Evolutionary conservation across 2,797 vertebrate genomes (phyloP).

Genomic region (Megaceryle alcyon): DNA sequence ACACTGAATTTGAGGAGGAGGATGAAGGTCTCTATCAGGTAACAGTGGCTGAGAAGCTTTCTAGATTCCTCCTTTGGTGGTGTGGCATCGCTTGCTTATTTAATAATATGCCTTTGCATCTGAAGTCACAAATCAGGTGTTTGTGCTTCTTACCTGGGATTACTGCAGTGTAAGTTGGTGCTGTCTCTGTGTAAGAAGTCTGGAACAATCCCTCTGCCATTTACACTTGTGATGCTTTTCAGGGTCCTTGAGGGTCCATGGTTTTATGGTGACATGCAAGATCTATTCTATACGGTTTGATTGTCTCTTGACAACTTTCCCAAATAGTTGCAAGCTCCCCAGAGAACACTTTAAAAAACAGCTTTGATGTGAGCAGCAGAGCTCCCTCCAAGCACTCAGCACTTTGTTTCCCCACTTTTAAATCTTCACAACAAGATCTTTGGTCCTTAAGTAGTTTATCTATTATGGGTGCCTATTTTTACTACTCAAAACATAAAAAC

Average conservation of each 20-base stretch:
- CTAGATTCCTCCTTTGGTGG: neutral
- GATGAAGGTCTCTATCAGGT: constrained; percentile 91
- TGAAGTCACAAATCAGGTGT: neutral
- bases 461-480: constrained; percentile 12
- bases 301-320: neutral
- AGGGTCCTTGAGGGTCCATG: neutral
- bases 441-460: neutral
- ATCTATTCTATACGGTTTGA: neutral
- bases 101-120: neutral
- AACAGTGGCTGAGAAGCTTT: neutral
- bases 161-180: neutral
- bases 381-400: neutral
- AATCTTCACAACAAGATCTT: neutral
- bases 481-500: neutral
- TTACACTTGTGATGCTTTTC: neutral
- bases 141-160: neutral
- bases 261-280: neutral
- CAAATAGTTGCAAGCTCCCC: neutral
- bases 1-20: constrained; percentile 83
- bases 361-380: neutral
- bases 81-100: neutral
- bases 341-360: neutral
- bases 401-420: neutral
- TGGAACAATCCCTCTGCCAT: neutral
- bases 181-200: neutral